These are phyloP conservation scores for Plagiodera versicolora DNA, from an alignment of 2,888 invertebrate genomes.

Conservation along the genomic window DNA sequence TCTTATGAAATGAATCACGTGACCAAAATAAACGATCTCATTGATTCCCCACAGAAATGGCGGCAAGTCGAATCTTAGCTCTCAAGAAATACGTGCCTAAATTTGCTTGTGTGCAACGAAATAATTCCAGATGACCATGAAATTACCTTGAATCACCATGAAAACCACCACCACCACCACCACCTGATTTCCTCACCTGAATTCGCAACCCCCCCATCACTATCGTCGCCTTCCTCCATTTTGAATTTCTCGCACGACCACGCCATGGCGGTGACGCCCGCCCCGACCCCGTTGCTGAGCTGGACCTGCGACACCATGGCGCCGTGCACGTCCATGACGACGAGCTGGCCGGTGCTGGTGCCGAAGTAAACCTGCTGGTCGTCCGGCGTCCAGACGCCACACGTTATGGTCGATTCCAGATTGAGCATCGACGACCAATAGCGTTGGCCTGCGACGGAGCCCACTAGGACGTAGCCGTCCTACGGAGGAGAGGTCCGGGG, in stretches of 20 bases:
- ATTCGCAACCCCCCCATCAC: constrained; percentile 61
- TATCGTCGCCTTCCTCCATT: constrained; percentile 92
- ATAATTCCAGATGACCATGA: background rate
- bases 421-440: constrained; percentile 99
- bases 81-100: no score
- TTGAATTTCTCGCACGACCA: constrained; percentile 98
- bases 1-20: no score
- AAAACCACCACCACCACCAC: constrained; percentile 67
- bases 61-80: no score
- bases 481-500: constrained; percentile 49
- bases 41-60: no score
- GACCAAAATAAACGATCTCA: no score
- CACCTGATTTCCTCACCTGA: constrained; percentile 60
- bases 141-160: constrained; percentile 56
- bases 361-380: constrained; percentile 97
- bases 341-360: constrained; percentile 90
- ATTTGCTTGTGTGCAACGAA: no score
- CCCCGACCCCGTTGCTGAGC: constrained; percentile 66
- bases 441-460: constrained; percentile 94
- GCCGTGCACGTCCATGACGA: constrained; percentile 96
- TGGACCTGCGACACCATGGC: constrained; percentile 94
- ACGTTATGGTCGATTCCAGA: constrained; percentile 89
- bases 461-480: constrained; percentile 98
- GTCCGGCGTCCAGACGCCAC: constrained; percentile 98
- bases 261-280: constrained; percentile 87